phyloP scores from a whole-genome alignment of 1,140 invertebrate species.

The Diuraphis noxia region DNA sequence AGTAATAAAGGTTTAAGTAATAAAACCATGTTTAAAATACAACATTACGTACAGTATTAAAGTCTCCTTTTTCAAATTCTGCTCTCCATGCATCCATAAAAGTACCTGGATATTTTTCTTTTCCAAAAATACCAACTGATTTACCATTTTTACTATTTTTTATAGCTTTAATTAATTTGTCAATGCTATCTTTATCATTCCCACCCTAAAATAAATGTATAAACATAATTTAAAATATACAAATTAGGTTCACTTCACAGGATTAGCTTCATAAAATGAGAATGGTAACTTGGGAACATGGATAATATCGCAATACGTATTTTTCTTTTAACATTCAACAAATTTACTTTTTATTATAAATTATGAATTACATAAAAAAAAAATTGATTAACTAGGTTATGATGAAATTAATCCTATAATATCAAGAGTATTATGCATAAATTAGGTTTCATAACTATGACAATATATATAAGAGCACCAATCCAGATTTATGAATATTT shows the following conservation, averaged over 20 bases:
- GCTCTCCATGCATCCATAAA: constrained; percentile 91
- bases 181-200: constrained; percentile 94
- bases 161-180: constrained; percentile 82
- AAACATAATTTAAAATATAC: not conserved
- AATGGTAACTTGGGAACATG: not conserved
- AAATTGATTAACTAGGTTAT: too few relatives aligned
- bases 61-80: constrained; percentile 73
- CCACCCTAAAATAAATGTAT: constrained; percentile 70
- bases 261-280: too few relatives aligned
- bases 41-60: constrained; percentile 70
- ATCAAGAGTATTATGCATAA: too few relatives aligned
- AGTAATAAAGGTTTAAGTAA: not conserved
- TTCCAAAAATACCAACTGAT: constrained; percentile 87
- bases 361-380: not conserved
- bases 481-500: not conserved
- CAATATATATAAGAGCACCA: too few relatives aligned
- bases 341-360: not conserved
- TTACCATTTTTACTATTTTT: constrained; percentile 89
- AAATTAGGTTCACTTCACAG: too few relatives aligned
- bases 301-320: not conserved
- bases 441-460: too few relatives aligned
- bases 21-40: not conserved
- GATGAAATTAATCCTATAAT: too few relatives aligned
- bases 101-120: constrained; percentile 91
- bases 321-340: not conserved